Conservation (phyloP, 2,797 vertebrate species). For the Bufotes viridis region DNA sequence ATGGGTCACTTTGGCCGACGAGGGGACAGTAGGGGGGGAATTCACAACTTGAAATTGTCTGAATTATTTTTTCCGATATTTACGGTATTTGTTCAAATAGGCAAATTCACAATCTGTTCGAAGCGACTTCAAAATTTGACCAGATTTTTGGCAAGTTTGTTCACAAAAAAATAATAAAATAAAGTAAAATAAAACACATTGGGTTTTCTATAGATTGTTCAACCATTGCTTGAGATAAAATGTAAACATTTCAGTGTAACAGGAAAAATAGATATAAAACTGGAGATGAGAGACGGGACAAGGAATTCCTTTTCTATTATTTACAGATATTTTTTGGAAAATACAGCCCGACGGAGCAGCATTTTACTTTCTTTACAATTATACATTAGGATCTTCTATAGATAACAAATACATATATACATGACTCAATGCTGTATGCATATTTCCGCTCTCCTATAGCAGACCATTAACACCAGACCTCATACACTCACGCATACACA, state of each 20-base stretch:
- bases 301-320: conserved; percentile 33
- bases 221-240: conserved; percentile 21
- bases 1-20: background rate
- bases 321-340: conserved; percentile 47
- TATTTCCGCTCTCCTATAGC: conserved; percentile 4
- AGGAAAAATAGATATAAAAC: conserved; percentile 45
- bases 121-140: background rate
- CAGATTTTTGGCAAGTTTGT: conserved; percentile 24
- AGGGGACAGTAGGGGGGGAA: background rate
- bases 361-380: conserved; percentile 53
- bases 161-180: background rate
- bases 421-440: conserved; percentile 37
- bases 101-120: background rate
- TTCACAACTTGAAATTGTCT: background rate
- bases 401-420: conserved; percentile 57
- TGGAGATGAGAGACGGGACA: conserved; percentile 14
- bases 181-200: background rate
- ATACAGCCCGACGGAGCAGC: conserved; percentile 29
- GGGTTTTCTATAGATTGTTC: conserved; percentile 18
- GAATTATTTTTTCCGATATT: background rate
- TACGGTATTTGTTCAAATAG: background rate
- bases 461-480: conserved; percentile 9
- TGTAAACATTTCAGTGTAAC: conserved; percentile 38
- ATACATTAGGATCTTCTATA: conserved; percentile 56
- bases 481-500: conserved; percentile 46